Evolutionary conservation across 1,140 invertebrate species (phyloP).

Genomic region (Magallana angulata): DNA sequence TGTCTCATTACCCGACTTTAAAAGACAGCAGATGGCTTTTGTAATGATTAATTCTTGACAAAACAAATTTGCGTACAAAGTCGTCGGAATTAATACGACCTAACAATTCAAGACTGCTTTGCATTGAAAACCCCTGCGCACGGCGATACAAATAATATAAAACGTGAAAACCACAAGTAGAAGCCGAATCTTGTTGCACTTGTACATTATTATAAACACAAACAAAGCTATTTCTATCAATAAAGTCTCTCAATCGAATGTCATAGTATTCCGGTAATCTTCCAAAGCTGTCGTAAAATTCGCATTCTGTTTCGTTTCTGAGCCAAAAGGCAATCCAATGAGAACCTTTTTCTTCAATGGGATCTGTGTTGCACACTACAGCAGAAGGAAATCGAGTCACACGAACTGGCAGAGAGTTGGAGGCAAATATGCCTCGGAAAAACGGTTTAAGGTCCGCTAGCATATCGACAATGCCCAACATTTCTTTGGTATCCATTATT

Average conservation of each 20-base stretch:
- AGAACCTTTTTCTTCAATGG: background rate
- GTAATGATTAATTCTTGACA: background rate
- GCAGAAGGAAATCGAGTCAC: conserved; percentile 30
- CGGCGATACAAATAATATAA: conserved; percentile 37
- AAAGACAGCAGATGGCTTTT: conserved; percentile 1
- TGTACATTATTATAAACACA: conserved; percentile 39
- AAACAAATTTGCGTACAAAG: conserved; percentile 37
- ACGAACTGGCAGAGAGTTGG: conserved; percentile 7
- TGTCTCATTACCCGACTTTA: background rate
- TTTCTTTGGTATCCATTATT: conserved; percentile 18
- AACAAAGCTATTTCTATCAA: conserved; percentile 33
- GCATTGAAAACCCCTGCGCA: conserved; percentile 19
- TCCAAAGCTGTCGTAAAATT: conserved; percentile 54
- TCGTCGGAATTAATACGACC: background rate
- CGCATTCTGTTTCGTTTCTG: conserved; percentile 7
- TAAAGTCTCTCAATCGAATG: background rate
- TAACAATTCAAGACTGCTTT: conserved; percentile 16
- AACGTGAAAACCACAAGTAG: conserved; percentile 36
- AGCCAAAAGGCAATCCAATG: conserved; percentile 50
- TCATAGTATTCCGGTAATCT: conserved; percentile 40
- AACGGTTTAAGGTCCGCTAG: background rate
- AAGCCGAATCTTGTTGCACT: background rate
- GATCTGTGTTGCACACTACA: conserved; percentile 44
- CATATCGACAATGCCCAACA: background rate
- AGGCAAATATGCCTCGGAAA: conserved; percentile 31